A percentile compares a stretch with the other conserved stretches of the same genome.
Conservation (phyloP, 2,113 vertebrate genomes). For the Butorides virescens region DNA sequence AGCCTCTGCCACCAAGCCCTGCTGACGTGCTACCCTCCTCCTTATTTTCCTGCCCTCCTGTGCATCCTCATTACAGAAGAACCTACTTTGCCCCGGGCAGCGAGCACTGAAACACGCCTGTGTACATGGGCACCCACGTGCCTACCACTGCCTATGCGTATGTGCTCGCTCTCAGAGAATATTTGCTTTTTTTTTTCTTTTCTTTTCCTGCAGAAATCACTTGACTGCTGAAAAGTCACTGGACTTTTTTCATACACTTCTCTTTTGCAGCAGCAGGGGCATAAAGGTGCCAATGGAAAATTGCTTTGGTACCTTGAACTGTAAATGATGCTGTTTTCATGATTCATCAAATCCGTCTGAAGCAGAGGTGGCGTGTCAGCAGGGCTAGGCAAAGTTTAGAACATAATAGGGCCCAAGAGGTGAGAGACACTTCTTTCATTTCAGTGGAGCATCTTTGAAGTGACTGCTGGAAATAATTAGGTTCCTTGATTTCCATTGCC, state of each 20-base stretch:
- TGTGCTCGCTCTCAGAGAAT: background rate
- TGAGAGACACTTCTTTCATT: constrained; percentile 57
- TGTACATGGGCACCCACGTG: accelerated
- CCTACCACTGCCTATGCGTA: accelerated
- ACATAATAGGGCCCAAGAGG: constrained; percentile 62
- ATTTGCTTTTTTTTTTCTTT: background rate
- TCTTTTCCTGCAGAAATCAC: background rate
- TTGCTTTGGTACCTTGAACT: constrained; percentile 67
- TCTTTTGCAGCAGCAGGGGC: constrained; percentile 30
- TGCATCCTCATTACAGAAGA: background rate
- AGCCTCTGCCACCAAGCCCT: background rate
- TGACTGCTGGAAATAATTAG: constrained; percentile 62
- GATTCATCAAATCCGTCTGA: constrained; percentile 56
- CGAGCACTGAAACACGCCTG: accelerated
- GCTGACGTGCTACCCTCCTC: background rate
- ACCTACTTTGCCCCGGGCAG: background rate
- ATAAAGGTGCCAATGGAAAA: constrained; percentile 29
- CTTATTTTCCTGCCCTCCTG: background rate
- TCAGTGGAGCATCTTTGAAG: constrained; percentile 58
- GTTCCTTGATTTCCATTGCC: constrained; percentile 62
- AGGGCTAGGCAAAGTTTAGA: constrained; percentile 61
- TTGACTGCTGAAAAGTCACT: background rate
- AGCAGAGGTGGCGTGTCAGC: constrained; percentile 50
- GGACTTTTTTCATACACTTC: background rate
- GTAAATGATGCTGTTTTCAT: constrained; percentile 66